Percentiles rank a stretch among this genome's conserved stretches.
These are phyloP conservation scores for Trachelus stipa DNA, from an alignment of 2,888 invertebrate genomes.

Conservation along the genomic window DNA sequence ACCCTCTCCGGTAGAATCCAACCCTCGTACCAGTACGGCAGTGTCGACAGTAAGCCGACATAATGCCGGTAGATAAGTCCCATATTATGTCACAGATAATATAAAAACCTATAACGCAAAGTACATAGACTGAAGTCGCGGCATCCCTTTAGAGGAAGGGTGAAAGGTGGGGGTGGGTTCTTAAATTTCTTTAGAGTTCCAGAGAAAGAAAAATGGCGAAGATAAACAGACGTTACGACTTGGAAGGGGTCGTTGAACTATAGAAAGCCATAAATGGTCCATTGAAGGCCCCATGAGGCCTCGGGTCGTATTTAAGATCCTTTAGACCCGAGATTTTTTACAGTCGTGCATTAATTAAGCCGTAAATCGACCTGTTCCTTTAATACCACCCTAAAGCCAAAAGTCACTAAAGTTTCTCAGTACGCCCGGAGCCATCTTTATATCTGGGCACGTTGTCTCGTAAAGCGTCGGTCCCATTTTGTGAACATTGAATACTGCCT, in stretches of 20 bases:
- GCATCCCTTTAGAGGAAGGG: neutral
- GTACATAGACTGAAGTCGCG: neutral
- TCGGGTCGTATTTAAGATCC: constrained; percentile 1
- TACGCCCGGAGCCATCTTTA: neutral
- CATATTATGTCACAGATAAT: constrained; percentile 51
- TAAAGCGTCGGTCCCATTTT: neutral
- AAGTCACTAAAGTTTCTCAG: neutral
- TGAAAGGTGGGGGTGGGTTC: neutral
- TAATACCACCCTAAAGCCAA: constrained; percentile 40
- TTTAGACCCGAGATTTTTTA: constrained; percentile 1
- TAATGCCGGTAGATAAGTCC: constrained; percentile 50
- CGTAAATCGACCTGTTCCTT: constrained; percentile 49
- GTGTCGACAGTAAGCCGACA: constrained; percentile 38
- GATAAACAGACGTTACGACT: neutral
- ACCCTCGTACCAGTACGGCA: neutral
- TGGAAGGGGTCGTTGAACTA: neutral
- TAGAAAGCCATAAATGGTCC: neutral
- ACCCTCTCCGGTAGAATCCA: constrained; percentile 20
- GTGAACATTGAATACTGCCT: neutral
- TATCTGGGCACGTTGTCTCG: neutral
- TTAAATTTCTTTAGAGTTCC: neutral
- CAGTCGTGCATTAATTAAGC: constrained; percentile 44
- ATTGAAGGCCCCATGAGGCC: neutral
- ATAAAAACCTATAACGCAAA: constrained; percentile 27
- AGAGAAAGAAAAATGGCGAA: constrained; percentile 2